Evolutionary conservation across 2,113 vertebrate genomes (phyloP).

Genomic region (Cryptotis parvus): DNA sequence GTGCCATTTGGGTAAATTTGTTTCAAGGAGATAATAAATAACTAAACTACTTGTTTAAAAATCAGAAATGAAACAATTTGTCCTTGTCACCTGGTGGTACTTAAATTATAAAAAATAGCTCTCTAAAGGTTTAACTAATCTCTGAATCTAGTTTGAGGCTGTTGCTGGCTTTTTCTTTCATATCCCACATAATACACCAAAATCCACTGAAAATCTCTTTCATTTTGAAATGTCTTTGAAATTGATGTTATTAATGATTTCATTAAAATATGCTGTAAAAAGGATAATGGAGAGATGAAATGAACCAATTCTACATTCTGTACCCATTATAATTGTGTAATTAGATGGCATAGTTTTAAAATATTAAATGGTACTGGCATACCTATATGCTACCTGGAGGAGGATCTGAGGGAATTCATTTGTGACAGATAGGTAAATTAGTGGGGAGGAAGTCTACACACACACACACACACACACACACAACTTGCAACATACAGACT

Average conservation of each 20-base stretch:
- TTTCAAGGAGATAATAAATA: slow-evolving; percentile 83
- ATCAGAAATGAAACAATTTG: slow-evolving; percentile 80
- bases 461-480: no score
- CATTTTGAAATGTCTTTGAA: slow-evolving; percentile 56
- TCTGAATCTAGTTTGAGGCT: slow-evolving; percentile 71
- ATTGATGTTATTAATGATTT: slow-evolving; percentile 6
- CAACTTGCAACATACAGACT: background rate
- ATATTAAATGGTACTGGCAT: background rate
- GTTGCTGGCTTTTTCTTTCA: slow-evolving; percentile 16
- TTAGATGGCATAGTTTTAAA: background rate
- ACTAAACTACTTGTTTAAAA: slow-evolving; percentile 71
- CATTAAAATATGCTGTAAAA: slow-evolving; percentile 21
- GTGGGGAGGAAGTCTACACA: background rate
- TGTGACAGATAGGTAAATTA: background rate
- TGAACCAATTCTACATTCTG: background rate
- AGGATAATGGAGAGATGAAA: background rate
- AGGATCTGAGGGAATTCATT: background rate
- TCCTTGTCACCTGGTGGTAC: slow-evolving; percentile 77
- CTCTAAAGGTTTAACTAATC: slow-evolving; percentile 64
- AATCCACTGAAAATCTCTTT: slow-evolving; percentile 36
- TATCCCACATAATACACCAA: background rate
- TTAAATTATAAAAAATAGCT: slow-evolving; percentile 83
- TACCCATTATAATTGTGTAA: background rate
- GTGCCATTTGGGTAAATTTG: slow-evolving; percentile 64
- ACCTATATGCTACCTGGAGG: background rate